Evolutionary conservation across 2,888 invertebrate species (phyloP).

Genomic region (Galeopsomyia nigrocyanea): DNA sequence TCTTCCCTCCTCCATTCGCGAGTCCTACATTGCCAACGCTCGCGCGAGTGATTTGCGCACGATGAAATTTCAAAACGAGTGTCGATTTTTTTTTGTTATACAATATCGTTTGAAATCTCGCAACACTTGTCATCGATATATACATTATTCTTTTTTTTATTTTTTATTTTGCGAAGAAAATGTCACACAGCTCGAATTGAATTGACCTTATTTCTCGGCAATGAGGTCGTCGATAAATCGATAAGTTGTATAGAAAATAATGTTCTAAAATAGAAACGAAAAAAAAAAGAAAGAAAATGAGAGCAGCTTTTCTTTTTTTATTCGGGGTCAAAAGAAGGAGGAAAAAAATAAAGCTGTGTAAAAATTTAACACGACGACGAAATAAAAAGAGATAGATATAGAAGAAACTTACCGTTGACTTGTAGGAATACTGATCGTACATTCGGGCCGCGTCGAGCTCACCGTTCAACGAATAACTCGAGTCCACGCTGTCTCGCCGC

Average conservation of each 20-base stretch:
- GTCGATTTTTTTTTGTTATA: slow-evolving; percentile 36
- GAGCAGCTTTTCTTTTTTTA: neutral
- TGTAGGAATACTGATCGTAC: slow-evolving; percentile 78
- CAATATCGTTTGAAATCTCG: slow-evolving; percentile 37
- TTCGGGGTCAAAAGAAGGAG: neutral
- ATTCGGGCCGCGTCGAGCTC: slow-evolving; percentile 75
- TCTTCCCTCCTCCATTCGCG: too few species aligned
- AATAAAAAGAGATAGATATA: slow-evolving; percentile 11
- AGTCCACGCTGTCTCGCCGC: slow-evolving; percentile 73
- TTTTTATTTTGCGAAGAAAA: slow-evolving; percentile 15
- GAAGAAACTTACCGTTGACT: slow-evolving; percentile 68
- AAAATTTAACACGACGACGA: slow-evolving; percentile 23
- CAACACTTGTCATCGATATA: slow-evolving; percentile 20
- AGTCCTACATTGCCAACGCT: neutral
- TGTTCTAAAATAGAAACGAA: slow-evolving; percentile 10
- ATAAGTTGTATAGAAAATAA: slow-evolving; percentile 10
- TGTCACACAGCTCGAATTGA: slow-evolving; percentile 17
- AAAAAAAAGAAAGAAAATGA: neutral
- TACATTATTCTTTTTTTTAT: neutral
- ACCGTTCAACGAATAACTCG: slow-evolving; percentile 75
- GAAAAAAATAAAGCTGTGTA: slow-evolving; percentile 16
- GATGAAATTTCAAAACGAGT: slow-evolving; percentile 29
- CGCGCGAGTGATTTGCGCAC: neutral
- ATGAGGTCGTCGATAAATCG: slow-evolving; percentile 35
- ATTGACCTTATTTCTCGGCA: slow-evolving; percentile 27